These are phyloP conservation scores for Aurelia coerulea DNA, from an alignment of 30 jellyfish, hydroid and myxozoan genomes.

Conservation along the genomic window DNA sequence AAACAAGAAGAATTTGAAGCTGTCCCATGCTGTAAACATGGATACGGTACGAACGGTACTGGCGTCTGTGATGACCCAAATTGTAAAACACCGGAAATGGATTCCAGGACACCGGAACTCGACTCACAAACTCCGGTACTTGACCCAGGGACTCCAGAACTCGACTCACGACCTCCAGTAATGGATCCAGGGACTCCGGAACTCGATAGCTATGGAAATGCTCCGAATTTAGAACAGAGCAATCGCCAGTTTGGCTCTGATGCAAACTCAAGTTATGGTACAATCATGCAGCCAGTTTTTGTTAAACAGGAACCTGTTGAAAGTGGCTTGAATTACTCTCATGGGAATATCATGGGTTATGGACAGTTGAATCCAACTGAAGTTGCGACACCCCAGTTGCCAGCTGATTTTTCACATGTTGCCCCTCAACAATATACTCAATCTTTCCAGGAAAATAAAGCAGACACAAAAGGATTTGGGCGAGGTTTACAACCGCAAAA, in stretches of 20 bases:
- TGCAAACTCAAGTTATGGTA: not conserved
- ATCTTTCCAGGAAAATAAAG: not conserved
- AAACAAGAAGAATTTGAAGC: not conserved
- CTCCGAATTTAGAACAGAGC: not conserved
- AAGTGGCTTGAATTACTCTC: not conserved
- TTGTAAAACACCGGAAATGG: slow-evolving; percentile 5
- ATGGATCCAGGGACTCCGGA: not conserved
- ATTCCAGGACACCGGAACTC: not conserved
- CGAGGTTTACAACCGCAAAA: not conserved
- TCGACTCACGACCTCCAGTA: not conserved
- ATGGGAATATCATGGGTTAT: not conserved
- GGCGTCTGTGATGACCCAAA: slow-evolving; percentile 4
- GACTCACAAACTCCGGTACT: not conserved
- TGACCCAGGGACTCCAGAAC: not conserved
- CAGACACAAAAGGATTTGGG: not conserved
- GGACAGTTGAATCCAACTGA: not conserved
- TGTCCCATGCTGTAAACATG: too few relatives aligned
- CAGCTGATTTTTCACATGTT: not conserved
- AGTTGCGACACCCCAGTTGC: not conserved
- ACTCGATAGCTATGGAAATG: not conserved
- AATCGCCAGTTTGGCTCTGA: not conserved
- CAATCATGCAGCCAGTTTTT: not conserved
- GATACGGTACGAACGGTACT: not conserved
- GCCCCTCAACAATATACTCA: not conserved
- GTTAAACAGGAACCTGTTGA: not conserved